Evolutionary conservation across 2,113 vertebrate species (phyloP).

Genomic region (Mugil cephalus): DNA sequence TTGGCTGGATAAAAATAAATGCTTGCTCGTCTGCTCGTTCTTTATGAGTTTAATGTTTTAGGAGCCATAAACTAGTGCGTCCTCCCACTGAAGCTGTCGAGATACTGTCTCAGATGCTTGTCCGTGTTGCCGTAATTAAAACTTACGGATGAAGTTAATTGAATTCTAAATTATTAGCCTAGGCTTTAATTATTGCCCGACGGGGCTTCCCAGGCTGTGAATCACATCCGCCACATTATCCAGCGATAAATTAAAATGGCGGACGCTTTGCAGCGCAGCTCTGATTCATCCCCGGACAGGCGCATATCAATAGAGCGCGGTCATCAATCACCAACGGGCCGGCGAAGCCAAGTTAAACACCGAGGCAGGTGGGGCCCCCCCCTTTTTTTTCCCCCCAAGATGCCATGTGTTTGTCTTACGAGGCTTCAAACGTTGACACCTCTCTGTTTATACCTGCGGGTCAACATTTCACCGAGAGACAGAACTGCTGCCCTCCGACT

Average conservation of each 20-base stretch:
- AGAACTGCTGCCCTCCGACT: conserved; percentile 34
- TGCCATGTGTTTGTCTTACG: conserved; percentile 68
- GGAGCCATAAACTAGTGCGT: neutral
- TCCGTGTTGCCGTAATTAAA: conserved; percentile 19
- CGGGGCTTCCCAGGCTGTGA: neutral
- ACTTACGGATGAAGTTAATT: conserved; percentile 17
- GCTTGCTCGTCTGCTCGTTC: neutral
- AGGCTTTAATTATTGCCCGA: conserved; percentile 31
- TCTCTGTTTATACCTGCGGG: conserved; percentile 69
- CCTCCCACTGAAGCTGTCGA: neutral
- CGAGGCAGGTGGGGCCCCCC: conserved; percentile 39
- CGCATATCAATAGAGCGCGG: conserved; percentile 28
- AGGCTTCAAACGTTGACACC: conserved; percentile 71
- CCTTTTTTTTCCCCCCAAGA: conserved; percentile 65
- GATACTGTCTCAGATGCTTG: neutral
- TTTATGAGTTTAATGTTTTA: neutral
- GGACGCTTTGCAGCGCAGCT: neutral
- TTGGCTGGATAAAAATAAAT: neutral
- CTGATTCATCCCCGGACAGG: conserved; percentile 21
- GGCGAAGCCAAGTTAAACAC: conserved; percentile 60
- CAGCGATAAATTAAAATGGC: conserved; percentile 23
- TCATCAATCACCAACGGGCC: conserved; percentile 22
- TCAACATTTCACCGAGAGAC: conserved; percentile 63
- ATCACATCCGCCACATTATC: conserved; percentile 7
- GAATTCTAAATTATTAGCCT: conserved; percentile 17